These are phyloP conservation scores for Zosterops hypoxanthus DNA, from an alignment of 2,113 vertebrate species.

Conservation along the genomic window DNA sequence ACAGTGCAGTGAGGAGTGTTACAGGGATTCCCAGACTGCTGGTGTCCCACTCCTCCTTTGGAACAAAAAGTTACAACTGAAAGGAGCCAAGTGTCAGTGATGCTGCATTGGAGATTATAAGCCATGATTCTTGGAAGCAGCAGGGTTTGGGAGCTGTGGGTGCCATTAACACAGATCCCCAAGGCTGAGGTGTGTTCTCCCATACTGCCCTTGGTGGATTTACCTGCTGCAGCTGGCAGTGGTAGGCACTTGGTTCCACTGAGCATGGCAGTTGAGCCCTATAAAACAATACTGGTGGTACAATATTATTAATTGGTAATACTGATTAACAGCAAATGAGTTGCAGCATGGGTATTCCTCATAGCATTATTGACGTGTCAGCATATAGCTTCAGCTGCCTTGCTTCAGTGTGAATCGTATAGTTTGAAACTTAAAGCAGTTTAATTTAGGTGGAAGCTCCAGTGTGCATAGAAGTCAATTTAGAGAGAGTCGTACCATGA, in stretches of 20 bases:
- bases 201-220: fast-evolving
- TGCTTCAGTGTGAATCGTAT: neutral
- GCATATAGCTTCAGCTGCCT: neutral
- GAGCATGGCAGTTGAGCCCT: neutral
- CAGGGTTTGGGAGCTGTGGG: neutral
- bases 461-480: neutral
- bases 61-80: neutral
- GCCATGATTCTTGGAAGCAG: neutral
- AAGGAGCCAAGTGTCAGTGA: neutral
- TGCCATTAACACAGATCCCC: neutral
- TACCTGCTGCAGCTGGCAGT: neutral
- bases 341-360: neutral
- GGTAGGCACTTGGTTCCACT: neutral
- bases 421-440: neutral
- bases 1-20: fast-evolving
- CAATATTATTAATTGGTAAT: neutral
- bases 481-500: neutral
- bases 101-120: neutral
- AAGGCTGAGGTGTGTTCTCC: neutral
- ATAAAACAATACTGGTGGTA: neutral
- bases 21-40: neutral
- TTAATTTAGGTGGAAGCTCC: neutral
- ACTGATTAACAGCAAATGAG: neutral
- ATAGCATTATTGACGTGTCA: neutral
- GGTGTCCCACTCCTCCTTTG: neutral